Evolutionary conservation across 1,140 invertebrate genomes (phyloP).

Genomic region (Drosophila yakuba): DNA sequence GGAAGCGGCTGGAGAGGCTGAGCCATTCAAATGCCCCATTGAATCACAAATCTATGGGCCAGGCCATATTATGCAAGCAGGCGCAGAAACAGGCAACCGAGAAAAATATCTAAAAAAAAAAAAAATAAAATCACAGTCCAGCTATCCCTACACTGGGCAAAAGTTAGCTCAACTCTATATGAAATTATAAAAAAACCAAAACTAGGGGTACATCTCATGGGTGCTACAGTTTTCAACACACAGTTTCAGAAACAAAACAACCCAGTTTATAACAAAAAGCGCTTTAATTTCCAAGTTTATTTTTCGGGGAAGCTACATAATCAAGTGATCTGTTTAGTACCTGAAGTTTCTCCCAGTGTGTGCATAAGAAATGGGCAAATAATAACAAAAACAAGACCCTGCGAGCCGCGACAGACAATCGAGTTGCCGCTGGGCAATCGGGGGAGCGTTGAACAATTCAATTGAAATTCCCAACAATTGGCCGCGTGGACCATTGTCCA

Average conservation of each 20-base stretch:
- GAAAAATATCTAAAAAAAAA: background rate
- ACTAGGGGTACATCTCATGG: background rate
- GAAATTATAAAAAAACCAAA: background rate
- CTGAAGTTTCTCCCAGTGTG: background rate
- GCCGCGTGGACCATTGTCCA: constrained; percentile 47
- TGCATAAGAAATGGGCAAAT: constrained; percentile 18
- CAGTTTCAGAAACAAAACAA: too few species aligned
- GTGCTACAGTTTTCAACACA: too few species aligned
- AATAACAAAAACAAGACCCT: constrained; percentile 25
- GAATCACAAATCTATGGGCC: constrained; percentile 75
- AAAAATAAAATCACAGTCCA: constrained; percentile 38
- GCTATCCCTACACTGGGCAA: background rate
- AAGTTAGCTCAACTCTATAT: background rate
- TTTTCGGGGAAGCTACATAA: too few species aligned
- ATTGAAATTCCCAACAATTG: constrained; percentile 62
- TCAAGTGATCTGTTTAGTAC: too few species aligned
- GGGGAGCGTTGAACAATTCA: constrained; percentile 69
- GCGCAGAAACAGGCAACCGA: constrained; percentile 15
- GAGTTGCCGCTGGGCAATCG: constrained; percentile 38
- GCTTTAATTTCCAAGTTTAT: too few species aligned
- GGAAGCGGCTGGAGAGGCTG: constrained; percentile 9
- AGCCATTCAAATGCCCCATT: constrained; percentile 75
- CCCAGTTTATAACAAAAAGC: too few species aligned
- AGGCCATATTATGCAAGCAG: constrained; percentile 68
- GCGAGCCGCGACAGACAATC: constrained; percentile 20